phyloP scores from a whole-genome alignment of 1,140 invertebrate species.

The Platyscapa corneri region DNA sequence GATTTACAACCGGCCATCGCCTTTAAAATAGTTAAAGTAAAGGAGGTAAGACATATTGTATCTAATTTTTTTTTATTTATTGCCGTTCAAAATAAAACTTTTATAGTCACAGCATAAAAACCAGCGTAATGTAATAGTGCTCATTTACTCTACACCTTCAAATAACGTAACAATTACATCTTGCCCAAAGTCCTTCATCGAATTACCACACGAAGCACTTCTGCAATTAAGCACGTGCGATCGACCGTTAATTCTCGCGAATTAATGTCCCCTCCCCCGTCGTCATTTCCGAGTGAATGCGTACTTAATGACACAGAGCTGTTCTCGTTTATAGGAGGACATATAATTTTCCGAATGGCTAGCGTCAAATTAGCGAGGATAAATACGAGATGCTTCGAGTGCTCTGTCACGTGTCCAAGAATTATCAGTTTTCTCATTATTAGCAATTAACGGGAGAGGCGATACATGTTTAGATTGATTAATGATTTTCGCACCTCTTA shows the following conservation, averaged over 20 bases:
- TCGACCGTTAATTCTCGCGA: conserved; percentile 46
- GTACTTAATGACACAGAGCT: conserved; percentile 32
- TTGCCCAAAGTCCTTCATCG: neutral
- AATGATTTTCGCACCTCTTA: too few relatives aligned
- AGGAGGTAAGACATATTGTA: too few relatives aligned
- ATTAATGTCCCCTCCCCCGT: conserved; percentile 33
- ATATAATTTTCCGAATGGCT: neutral
- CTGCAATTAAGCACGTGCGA: conserved; percentile 25
- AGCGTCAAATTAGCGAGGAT: conserved; percentile 1
- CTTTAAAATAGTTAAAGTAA: too few relatives aligned
- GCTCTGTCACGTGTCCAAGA: neutral
- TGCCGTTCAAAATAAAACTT: neutral
- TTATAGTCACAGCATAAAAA: neutral
- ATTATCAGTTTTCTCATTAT: neutral
- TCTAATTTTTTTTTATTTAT: too few relatives aligned
- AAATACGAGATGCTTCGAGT: neutral
- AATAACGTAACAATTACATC: conserved; percentile 9
- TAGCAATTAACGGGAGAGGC: neutral
- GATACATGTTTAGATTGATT: too few relatives aligned
- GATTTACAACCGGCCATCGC: too few relatives aligned
- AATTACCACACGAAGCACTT: neutral
- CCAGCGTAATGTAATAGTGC: too few relatives aligned
- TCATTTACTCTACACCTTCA: neutral
- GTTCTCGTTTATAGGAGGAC: neutral
- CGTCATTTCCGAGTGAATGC: conserved; percentile 40